These are phyloP conservation scores for Eremophila alpestris DNA, from an alignment of 2,797 vertebrate genomes.

Conservation along the genomic window DNA sequence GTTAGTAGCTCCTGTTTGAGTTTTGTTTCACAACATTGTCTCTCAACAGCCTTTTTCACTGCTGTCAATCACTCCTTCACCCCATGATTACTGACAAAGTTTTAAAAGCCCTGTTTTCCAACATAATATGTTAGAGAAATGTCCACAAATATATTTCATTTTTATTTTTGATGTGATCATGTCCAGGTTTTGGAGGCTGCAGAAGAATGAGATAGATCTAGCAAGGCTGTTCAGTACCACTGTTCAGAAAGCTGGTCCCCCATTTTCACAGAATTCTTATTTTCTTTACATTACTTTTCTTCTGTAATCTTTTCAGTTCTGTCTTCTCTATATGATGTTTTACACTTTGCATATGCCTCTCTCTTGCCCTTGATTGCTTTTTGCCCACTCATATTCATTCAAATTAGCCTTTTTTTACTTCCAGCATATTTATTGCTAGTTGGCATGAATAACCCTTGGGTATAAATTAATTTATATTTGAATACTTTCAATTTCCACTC, in stretches of 20 bases:
- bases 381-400: conserved; percentile 56
- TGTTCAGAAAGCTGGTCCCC: background rate
- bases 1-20: background rate
- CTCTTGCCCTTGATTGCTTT: conserved; percentile 71
- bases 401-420: conserved; percentile 63
- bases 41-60: background rate
- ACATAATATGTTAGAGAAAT: background rate
- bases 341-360: conserved; percentile 52
- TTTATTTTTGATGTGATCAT: background rate
- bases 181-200: background rate
- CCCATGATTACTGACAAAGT: background rate
- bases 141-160: rapidly evolving
- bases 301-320: conserved; percentile 37
- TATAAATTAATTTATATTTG: conserved; percentile 76
- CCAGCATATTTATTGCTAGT: conserved; percentile 68
- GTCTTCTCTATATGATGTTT: conserved; percentile 35
- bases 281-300: conserved; percentile 12
- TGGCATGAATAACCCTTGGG: conserved; percentile 63
- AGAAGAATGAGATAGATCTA: background rate
- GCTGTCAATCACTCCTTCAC: background rate
- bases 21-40: background rate
- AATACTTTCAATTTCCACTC: conserved; percentile 71
- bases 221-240: background rate
- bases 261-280: background rate
- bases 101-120: background rate